Evolutionary conservation across 1,140 invertebrate species (phyloP), one percentile per base, ranked within the genome.

Genomic region (Drosophila triauraria): DNA sequence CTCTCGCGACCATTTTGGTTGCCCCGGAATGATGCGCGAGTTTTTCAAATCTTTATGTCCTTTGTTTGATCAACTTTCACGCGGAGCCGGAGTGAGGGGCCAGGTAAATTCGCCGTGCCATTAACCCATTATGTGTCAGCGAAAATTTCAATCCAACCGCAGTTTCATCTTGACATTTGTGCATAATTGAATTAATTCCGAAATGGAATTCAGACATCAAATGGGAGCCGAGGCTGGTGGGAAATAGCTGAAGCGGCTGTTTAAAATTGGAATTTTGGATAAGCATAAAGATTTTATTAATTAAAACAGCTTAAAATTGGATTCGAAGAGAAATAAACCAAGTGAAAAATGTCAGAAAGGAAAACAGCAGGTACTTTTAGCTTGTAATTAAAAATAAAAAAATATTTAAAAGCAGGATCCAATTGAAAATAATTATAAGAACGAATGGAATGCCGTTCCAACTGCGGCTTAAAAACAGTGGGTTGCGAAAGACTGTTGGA

Each of bases 61-160:
- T 83, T 87, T 87, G 83, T 86, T 86, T 86, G 78, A 86, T 81
- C 80, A 86, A 86, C 68, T 81, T 75, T 65, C 25, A n/a, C n/a
- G 30, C 47, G 27, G 27, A 6, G 27, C 6, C 27, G 27, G 27
- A 30, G 9, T 6, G 17, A 10, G 2, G 20, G 6, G 61, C 40
- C 63, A 58, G 57, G 32, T 56, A 32, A 75, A 72, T 53, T 64
- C 57, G 48, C 38, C 40, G 64, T 65, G 64, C 68, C 76, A 61
- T 71, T 81, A 47, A 71, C 74, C 58, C 61, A 76, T 69, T 68
- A 60, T 62, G 83, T 76, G 83, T 86, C 83, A 86, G 83, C 83
- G 74, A 77, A 71, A 63, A 80, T 83, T 74, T 68, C 65, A 78
- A 72, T 82, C 69, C 72, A 68, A 75, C 58, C 82, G 63, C 82